These are phyloP conservation scores for Cebus imitator DNA, from an alignment of 2,113 vertebrate genomes.

Conservation along the genomic window DNA sequence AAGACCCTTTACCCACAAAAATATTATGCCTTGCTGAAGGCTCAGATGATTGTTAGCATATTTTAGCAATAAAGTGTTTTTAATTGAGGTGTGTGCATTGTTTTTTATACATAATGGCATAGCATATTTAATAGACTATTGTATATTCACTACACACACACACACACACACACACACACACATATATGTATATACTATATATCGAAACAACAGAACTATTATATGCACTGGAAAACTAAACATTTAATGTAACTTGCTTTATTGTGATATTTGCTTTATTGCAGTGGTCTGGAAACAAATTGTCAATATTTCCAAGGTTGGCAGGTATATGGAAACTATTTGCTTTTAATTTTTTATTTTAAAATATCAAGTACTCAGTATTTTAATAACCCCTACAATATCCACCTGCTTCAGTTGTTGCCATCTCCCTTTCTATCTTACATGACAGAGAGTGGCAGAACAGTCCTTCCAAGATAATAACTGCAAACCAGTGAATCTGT, in stretches of 20 bases:
- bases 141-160: no score
- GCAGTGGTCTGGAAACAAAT: not conserved
- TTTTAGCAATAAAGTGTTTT: not conserved
- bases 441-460: not conserved
- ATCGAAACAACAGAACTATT: not conserved
- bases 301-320: not conserved
- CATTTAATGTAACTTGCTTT: not conserved
- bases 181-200: no score
- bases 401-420: not conserved
- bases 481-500: not conserved
- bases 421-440: not conserved
- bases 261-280: not conserved
- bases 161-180: no score
- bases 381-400: not conserved
- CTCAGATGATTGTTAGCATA: not conserved
- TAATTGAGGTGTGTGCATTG: not conserved
- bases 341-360: constrained; percentile 13
- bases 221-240: not conserved
- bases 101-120: not conserved
- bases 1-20: not conserved
- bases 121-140: not conserved
- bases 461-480: not conserved
- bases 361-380: not conserved
- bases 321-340: not conserved
- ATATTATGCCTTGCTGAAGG: not conserved